phyloP scores from a whole-genome alignment of 1,140 invertebrate species.

The Zaprionus africanus region DNA sequence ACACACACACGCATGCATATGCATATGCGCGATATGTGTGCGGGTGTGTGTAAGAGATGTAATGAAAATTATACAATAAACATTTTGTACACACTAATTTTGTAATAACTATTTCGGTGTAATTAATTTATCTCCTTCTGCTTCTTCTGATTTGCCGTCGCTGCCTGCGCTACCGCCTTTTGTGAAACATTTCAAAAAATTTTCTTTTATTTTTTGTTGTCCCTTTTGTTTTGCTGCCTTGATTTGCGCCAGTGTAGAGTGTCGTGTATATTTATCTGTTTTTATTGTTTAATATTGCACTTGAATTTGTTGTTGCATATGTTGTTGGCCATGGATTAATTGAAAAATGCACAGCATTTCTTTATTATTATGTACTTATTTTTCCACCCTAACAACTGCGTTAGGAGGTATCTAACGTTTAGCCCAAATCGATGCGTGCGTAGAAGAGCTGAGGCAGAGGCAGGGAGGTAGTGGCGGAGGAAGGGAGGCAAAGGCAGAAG shows the following conservation, averaged over 20 bases:
- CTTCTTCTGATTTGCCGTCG: conserved; percentile 16
- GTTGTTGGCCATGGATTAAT: conserved; percentile 39
- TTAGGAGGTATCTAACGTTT: conserved; percentile 84
- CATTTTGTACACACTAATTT: conserved; percentile 61
- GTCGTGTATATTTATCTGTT: conserved; percentile 28
- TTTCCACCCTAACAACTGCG: conserved; percentile 83
- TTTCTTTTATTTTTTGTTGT: conserved; percentile 35
- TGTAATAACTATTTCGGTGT: conserved; percentile 20
- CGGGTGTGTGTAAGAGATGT: conserved; percentile 24
- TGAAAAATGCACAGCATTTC: conserved; percentile 61
- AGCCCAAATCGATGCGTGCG: conserved; percentile 83
- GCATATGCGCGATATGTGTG: conserved; percentile 6
- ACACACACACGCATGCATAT: conserved; percentile 7
- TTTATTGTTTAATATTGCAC: conserved; percentile 55
- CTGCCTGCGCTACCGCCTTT: conserved; percentile 32
- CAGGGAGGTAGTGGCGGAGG: conserved; percentile 34
- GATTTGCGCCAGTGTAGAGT: conserved; percentile 32
- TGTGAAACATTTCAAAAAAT: conserved; percentile 17
- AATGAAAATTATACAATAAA: conserved; percentile 76
- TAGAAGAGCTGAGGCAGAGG: conserved; percentile 53
- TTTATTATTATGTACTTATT: conserved; percentile 64
- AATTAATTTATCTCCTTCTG: background rate
- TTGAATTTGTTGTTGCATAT: conserved; percentile 48
- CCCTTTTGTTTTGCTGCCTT: conserved; percentile 50
- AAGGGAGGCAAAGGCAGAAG: conserved; percentile 30